phyloP scores from a whole-genome alignment of 1,140 invertebrate species.

The Heterodera schachtii region DNA sequence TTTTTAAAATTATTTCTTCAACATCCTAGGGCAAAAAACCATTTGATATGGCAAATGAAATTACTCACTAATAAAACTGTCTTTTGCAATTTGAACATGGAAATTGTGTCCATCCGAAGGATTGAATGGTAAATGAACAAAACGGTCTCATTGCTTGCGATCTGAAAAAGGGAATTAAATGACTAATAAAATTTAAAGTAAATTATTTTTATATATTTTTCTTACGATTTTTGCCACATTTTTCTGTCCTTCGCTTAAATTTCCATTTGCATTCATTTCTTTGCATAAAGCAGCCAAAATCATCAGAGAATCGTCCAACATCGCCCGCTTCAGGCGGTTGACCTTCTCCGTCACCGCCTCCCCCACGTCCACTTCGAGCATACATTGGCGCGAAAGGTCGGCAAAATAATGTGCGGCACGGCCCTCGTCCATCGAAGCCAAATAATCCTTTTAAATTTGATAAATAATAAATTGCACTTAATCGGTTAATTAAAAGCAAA shows the following conservation, averaged over 20 bases:
- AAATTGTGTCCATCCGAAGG: neutral
- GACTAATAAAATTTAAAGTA: neutral
- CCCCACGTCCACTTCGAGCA: conserved; percentile 3
- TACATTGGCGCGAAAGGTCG: conserved; percentile 17
- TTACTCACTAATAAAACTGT: neutral
- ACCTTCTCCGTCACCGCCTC: neutral
- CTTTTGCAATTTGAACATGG: neutral
- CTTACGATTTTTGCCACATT: neutral
- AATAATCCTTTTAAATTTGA: conserved; percentile 6
- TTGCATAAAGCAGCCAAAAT: neutral
- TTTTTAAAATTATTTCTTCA: too few species aligned
- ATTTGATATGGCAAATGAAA: neutral
- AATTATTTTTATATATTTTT: neutral
- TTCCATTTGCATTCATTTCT: neutral
- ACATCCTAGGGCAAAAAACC: too few species aligned
- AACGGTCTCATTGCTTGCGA: neutral
- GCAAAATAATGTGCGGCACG: conserved; percentile 13
- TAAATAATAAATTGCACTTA: neutral
- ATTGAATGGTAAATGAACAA: conserved; percentile 5
- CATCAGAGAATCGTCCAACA: neutral
- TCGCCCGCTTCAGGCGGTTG: neutral
- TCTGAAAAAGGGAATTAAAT: neutral
- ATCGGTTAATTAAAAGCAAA: neutral
- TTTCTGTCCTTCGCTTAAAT: neutral
- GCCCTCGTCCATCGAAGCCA: conserved; percentile 2